Base-by-base conservation (phyloP, 1,140 invertebrate species). In the Mactra quadrangularis region DNA sequence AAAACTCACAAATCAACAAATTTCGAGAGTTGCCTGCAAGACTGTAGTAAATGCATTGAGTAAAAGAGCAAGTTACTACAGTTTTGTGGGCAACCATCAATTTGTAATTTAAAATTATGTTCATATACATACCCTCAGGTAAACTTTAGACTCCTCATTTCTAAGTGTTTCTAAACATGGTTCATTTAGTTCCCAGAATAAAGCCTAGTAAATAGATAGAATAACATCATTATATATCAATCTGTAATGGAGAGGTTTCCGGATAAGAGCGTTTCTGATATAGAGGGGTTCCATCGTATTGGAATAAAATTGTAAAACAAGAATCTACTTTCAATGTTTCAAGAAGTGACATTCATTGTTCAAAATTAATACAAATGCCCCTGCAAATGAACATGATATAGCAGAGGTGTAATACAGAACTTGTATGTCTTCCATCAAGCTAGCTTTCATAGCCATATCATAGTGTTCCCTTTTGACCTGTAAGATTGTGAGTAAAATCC, bases 121-220 rank as follows among this genome's bases (percentile, higher is more conserved):
- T 29, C 19, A 19, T 45, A 35, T 33, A 62, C 57, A 45, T 41
- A 76, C 74, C 59, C 41, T 76, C 35, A 29, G 38, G 47, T 41
- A 76, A 33, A 64, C 41, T 29, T 64, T 76, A 17, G 29, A 27
- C 4, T 60, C 41, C 7, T 47, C 11, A 13, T 55, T 62, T 0
- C 35, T 17, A 4, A 76, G 25, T 45, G 59, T 25, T 19, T 57
- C 33, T 31, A 45, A 25, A 1, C 62, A 45, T 1, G 50, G 35
- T 33, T 76, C 22, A n/a, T 41, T 33, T 9, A 35, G 31, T 3
- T 53, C 22, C 74, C 74, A 76, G 27, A 76, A 62, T 33, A 76
- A n/a, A 7, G 29, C 15, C 27, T 6, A 47, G 13, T 50, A 13
- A 33, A n/a, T 52, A 11, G 9, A 59, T 27, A 29, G 29, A 13